A percentile compares a stretch with the other conserved stretches of the same genome.
These are phyloP conservation scores for Endotricha flammealis DNA, from an alignment of 2,888 invertebrate species.

Conservation along the genomic window DNA sequence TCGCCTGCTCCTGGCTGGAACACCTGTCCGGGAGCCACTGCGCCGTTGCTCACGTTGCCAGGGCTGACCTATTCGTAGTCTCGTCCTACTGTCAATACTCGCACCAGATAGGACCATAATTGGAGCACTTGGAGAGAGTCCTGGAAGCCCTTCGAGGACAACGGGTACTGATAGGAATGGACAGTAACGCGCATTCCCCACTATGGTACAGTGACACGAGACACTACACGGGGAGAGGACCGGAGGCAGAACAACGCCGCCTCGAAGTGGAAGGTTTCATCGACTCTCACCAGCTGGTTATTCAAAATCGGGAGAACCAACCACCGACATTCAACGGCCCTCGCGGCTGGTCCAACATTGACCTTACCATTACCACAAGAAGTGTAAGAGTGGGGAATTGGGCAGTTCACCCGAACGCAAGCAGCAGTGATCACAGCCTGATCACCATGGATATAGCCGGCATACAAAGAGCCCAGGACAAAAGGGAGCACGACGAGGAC, in stretches of 20 bases:
- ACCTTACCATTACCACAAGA: conserved; percentile 19
- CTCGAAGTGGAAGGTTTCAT: conserved; percentile 18
- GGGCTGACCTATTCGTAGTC: too few relatives aligned
- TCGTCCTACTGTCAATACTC: too few relatives aligned
- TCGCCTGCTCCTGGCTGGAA: too few relatives aligned
- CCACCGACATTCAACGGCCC: conserved; percentile 16
- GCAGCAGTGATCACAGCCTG: conserved; percentile 1
- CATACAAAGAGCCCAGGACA: background rate
- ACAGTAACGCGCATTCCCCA: too few relatives aligned
- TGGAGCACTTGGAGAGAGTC: too few relatives aligned
- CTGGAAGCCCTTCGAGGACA: too few relatives aligned
- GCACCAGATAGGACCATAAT: too few relatives aligned
- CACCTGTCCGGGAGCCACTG: too few relatives aligned
- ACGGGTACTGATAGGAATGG: too few relatives aligned
- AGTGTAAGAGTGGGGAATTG: conserved; percentile 10
- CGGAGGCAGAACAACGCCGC: background rate
- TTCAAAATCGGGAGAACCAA: conserved; percentile 15
- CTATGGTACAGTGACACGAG: too few relatives aligned
- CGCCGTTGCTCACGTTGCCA: too few relatives aligned
- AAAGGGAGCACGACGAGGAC: background rate
- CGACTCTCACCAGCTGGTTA: background rate
- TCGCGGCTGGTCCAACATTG: conserved; percentile 24
- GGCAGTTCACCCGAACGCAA: conserved; percentile 4
- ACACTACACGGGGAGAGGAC: too few relatives aligned
- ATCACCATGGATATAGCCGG: conserved; percentile 1